Evolutionary conservation across 2,113 vertebrate genomes (phyloP).

Genomic region (Antechinus stuartii): DNA sequence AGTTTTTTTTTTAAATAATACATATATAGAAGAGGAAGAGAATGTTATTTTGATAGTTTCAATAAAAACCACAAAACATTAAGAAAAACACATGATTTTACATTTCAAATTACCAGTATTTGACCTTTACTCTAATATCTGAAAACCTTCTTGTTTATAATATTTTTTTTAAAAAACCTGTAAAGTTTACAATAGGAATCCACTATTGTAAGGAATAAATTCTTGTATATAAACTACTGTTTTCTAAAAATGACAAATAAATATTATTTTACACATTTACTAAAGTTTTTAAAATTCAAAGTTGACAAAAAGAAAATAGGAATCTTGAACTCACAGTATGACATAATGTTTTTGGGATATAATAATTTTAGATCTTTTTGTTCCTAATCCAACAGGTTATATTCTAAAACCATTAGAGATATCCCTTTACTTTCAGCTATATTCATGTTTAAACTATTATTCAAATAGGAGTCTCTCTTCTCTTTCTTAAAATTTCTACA

Average conservation of each 20-base stretch:
- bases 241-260: no score
- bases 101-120: not conserved
- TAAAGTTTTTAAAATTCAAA: not conserved
- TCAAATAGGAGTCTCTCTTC: not conserved
- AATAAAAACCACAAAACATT: not conserved
- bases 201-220: no score
- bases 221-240: no score
- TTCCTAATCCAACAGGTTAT: not conserved
- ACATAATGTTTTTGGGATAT: not conserved
- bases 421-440: not conserved
- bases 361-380: not conserved
- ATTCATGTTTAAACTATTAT: not conserved
- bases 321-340: not conserved
- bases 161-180: not conserved
- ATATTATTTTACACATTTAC: not conserved
- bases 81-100: not conserved
- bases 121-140: not conserved
- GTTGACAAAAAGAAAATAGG: not conserved
- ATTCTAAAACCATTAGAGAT: not conserved
- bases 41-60: not conserved
- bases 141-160: not conserved
- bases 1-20: not conserved
- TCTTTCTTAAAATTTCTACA: slow-evolving; percentile 5
- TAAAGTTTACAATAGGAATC: no score
- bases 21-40: not conserved